Evolutionary conservation across 2,888 invertebrate genomes (phyloP), one percentile per base, ranked within the genome.

Genomic region (Epinotia ramella): DNA sequence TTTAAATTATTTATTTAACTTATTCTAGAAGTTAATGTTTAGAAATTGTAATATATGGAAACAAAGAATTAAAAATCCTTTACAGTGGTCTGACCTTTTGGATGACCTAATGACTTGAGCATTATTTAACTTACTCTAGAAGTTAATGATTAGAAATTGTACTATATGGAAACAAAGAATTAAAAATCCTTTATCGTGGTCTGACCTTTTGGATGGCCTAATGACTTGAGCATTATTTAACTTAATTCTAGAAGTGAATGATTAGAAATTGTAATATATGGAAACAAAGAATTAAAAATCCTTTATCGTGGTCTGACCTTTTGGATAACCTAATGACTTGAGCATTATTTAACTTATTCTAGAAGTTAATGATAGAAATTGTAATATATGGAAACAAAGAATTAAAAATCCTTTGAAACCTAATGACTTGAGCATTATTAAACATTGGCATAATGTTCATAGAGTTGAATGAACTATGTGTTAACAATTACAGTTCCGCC

Each of bases 1-100:
- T 92, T 92, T 89, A 90, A 92, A 89, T 93, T 92, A 93, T 91
- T 92, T 91, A 91, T 93, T 94, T 93, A 93, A 94, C 90, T 94
- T 94, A 94, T 94, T 93, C 82, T 91, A 93, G 92, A 89, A 87
- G 81, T 86, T 88, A 89, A 88, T 86, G 87, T 86, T 86, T 89
- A 92, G 89, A 86, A 81, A 83, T 85, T 86, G 81, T 83, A 82
- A 86, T 86, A 82, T 81, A 82, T 84, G 83, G 79, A 63, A 74
- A 74, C 28, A 67, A 73, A 73, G 66, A 67, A 57, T 46, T 40
- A 40, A 64, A 46, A 53, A 53, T 6, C n/a, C 33, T 65, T 49
- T 74, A 65, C 44, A 12, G 46, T 46, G 63, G 59, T 65, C 64
- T 28, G 59, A 65, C 57, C 57, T 73, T 44, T 49, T 9, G 18